Conservation (phyloP, 2,888 invertebrate species). For the Amiota mariae region DNA sequence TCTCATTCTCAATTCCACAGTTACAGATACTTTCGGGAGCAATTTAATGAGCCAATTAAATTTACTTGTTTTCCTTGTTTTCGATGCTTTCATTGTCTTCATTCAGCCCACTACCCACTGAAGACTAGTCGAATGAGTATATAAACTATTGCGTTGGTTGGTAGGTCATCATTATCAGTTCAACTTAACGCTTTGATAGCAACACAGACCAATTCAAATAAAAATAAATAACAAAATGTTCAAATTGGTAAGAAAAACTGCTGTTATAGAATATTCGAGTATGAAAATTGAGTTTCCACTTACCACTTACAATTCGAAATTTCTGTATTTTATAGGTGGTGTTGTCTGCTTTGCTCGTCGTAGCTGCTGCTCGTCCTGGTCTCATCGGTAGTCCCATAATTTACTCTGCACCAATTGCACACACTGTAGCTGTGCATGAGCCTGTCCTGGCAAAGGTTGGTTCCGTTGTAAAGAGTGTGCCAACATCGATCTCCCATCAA, state of each 20-base stretch:
- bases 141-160: slow-evolving; percentile 14
- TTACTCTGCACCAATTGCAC: slow-evolving; percentile 45
- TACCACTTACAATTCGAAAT: background rate
- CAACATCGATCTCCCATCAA: slow-evolving; percentile 71
- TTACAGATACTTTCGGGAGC: slow-evolving; percentile 27
- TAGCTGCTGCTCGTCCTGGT: slow-evolving; percentile 66
- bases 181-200: slow-evolving; percentile 50
- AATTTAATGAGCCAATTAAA: slow-evolving; percentile 45
- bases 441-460: slow-evolving; percentile 59
- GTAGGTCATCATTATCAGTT: slow-evolving; percentile 47
- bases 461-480: slow-evolving; percentile 63
- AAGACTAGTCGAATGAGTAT: background rate
- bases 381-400: slow-evolving; percentile 44
- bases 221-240: slow-evolving; percentile 62
- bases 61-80: slow-evolving; percentile 29
- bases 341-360: slow-evolving; percentile 64
- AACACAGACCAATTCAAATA: slow-evolving; percentile 65
- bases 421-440: slow-evolving; percentile 52
- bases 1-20: slow-evolving; percentile 23
- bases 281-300: background rate
- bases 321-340: slow-evolving; percentile 55
- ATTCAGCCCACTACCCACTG: too few species aligned
- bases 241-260: slow-evolving; percentile 64
- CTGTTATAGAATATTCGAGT: too few species aligned
- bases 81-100: background rate